A percentile compares a stretch with the other conserved stretches of the same genome.
Evolutionary conservation across 2,113 vertebrate species (phyloP).

Genomic region (Oncorhynchus keta): DNA sequence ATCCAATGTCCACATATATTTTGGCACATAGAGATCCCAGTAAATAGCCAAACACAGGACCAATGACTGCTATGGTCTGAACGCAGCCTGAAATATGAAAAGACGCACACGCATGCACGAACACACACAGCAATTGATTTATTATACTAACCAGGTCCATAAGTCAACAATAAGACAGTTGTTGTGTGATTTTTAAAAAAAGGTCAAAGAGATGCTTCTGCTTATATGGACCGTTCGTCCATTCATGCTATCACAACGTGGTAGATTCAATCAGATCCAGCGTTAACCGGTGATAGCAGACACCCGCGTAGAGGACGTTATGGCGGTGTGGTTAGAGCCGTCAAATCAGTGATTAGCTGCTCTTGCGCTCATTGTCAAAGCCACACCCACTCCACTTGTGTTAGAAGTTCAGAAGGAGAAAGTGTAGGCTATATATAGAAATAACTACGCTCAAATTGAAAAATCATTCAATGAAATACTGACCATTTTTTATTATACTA

Average conservation of each 20-base stretch:
- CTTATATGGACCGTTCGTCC: neutral
- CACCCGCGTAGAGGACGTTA: too few relatives aligned
- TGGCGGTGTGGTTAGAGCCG: too few relatives aligned
- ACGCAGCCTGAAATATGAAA: slow-evolving; percentile 66
- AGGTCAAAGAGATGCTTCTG: neutral
- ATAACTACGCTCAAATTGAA: too few relatives aligned
- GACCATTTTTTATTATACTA: too few relatives aligned
- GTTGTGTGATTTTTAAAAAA: neutral
- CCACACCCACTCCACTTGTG: too few relatives aligned
- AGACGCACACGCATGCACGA: slow-evolving; percentile 1
- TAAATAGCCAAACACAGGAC: slow-evolving; percentile 74
- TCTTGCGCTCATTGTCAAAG: too few relatives aligned
- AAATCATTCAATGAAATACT: too few relatives aligned
- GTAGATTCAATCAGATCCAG: neutral
- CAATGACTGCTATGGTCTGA: slow-evolving; percentile 74
- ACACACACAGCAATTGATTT: neutral
- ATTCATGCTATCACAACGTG: neutral
- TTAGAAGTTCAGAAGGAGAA: too few relatives aligned
- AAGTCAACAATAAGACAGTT: neutral
- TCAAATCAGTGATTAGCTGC: too few relatives aligned
- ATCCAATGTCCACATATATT: slow-evolving; percentile 78
- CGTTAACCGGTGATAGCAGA: too few relatives aligned
- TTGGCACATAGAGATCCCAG: slow-evolving; percentile 75
- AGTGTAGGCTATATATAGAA: too few relatives aligned
- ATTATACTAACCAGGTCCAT: neutral